Percentiles rank a stretch among this genome's conserved stretches.
phyloP scores from a whole-genome alignment of 2,888 invertebrate species.

The Notodonta dromedarius region DNA sequence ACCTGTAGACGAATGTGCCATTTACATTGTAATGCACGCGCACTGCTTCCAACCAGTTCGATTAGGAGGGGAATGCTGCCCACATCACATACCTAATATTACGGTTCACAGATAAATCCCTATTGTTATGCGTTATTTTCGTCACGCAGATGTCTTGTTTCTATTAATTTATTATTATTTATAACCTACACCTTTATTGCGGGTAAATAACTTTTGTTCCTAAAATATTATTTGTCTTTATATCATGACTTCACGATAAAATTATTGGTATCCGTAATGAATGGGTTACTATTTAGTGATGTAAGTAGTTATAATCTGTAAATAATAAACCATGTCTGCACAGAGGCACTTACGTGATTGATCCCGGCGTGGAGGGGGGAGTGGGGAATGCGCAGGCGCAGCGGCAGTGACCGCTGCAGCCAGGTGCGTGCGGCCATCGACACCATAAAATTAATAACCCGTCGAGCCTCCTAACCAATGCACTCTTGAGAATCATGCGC shows the following conservation, averaged over 20 bases:
- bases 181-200: too few relatives aligned
- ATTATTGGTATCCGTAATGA: background rate
- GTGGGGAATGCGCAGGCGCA: conserved; percentile 48
- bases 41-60: conserved; percentile 75
- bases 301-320: conserved; percentile 1
- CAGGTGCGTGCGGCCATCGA: conserved; percentile 83
- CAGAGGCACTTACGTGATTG: conserved; percentile 65
- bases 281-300: background rate
- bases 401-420: conserved; percentile 79
- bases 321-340: conserved; percentile 30
- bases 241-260: too few relatives aligned
- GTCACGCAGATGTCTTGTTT: too few relatives aligned
- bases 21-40: conserved; percentile 80
- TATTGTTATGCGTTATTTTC: conserved; percentile 34
- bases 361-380: conserved; percentile 52
- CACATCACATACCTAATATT: conserved; percentile 48
- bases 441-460: conserved; percentile 84
- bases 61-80: conserved; percentile 77
- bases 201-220: too few relatives aligned
- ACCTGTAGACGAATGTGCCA: conserved; percentile 80
- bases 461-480: conserved; percentile 78
- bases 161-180: too few relatives aligned
- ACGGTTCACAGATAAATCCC: conserved; percentile 32
- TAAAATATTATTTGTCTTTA: too few relatives aligned
- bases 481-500: conserved; percentile 69